Percentiles rank a stretch among this genome's conserved stretches.
phyloP scores from a whole-genome alignment of 2,888 invertebrate species.

The Agrochola lota region DNA sequence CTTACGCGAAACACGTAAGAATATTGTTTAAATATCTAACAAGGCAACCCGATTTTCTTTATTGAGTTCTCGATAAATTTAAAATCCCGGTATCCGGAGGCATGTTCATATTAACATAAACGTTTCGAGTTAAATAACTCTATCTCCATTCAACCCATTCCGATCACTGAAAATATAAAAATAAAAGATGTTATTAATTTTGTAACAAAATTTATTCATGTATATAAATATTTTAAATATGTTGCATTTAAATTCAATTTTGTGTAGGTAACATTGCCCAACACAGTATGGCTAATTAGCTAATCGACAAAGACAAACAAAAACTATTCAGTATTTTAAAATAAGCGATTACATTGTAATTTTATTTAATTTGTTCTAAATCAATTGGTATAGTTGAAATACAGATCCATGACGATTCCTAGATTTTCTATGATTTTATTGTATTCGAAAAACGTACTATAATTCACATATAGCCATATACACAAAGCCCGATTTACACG shows the following conservation, averaged over 20 bases:
- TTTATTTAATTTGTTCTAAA: conserved; percentile 35
- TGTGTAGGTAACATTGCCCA: conserved; percentile 26
- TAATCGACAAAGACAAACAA: conserved; percentile 30
- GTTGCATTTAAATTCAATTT: conserved; percentile 70
- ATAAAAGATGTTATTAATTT: conserved; percentile 57
- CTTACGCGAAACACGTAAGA: background rate
- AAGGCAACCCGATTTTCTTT: background rate
- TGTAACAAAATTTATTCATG: conserved; percentile 81
- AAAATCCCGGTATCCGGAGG: background rate
- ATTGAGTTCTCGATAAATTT: background rate
- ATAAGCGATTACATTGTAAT: conserved; percentile 9
- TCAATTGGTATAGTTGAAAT: conserved; percentile 6
- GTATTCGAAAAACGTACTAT: background rate
- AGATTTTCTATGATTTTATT: background rate
- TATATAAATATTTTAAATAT: conserved; percentile 76
- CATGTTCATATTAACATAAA: background rate
- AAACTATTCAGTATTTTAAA: conserved; percentile 13
- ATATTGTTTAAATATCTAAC: background rate
- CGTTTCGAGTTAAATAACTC: background rate
- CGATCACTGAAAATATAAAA: background rate
- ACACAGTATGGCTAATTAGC: conserved; percentile 32
- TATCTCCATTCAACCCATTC: background rate
- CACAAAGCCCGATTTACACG: background rate
- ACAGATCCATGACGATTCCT: conserved; percentile 9
- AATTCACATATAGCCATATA: background rate